Conservation (phyloP, 2,797 vertebrate genomes). For the Fringilla coelebs region DNA sequence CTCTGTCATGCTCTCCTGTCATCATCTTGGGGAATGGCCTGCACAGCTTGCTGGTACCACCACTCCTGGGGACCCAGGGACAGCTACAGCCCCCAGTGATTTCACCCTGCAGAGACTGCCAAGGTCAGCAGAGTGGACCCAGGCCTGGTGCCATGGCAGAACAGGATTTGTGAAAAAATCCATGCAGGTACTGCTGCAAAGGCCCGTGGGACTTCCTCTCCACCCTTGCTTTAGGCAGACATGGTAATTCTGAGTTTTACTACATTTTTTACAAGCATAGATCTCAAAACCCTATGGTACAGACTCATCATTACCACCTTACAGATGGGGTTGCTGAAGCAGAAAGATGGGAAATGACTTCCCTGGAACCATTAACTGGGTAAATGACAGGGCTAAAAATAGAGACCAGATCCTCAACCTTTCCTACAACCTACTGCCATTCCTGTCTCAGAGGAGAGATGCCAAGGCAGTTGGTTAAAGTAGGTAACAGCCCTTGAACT, state of each 20-base stretch:
- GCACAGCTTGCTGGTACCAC: neutral
- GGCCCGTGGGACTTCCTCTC: neutral
- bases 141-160: neutral
- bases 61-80: neutral
- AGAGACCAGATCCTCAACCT: conserved; percentile 10
- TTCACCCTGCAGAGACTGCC: neutral
- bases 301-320: conserved; percentile 28
- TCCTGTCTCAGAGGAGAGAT: neutral
- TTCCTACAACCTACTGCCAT: neutral
- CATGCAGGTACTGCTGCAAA: neutral
- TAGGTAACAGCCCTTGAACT: neutral
- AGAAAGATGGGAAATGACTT: conserved; percentile 42
- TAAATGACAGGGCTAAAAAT: conserved; percentile 47
- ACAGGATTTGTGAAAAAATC: neutral
- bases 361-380: conserved; percentile 36
- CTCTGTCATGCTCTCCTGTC: neutral
- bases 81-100: neutral
- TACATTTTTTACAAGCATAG: neutral
- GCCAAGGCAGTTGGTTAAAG: neutral
- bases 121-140: neutral
- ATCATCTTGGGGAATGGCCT: neutral
- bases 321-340: conserved; percentile 38
- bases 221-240: neutral
- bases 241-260: neutral
- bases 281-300: conserved; percentile 32